phyloP scores from a whole-genome alignment of 2,113 vertebrate species.

The Ciconia boyciana region DNA sequence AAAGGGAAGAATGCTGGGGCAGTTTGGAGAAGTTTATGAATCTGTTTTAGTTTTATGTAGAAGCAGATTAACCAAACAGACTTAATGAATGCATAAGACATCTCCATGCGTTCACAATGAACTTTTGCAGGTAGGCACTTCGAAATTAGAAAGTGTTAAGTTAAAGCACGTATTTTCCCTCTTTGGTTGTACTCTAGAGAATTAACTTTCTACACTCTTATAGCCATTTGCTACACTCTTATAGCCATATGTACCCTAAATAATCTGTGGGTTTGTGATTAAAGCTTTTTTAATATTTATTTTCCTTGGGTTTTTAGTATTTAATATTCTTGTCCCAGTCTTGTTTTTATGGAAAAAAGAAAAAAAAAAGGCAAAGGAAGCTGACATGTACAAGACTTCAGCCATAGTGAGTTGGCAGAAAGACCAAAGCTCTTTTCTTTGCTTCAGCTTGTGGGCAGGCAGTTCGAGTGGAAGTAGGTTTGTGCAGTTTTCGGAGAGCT shows the following conservation, averaged over 20 bases:
- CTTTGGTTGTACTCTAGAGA: background rate
- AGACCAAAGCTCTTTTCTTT: background rate
- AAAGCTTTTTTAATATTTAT: background rate
- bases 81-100: conserved; percentile 14
- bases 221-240: background rate
- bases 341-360: background rate
- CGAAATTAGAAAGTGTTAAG: background rate
- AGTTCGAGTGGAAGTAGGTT: background rate
- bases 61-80: conserved; percentile 39
- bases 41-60: background rate
- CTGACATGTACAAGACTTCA: background rate
- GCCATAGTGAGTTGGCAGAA: background rate
- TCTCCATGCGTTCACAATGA: background rate
- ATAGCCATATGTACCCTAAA: background rate
- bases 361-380: background rate
- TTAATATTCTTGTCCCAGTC: background rate
- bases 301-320: background rate
- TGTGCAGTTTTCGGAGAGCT: background rate
- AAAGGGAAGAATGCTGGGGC: background rate
- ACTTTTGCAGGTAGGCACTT: background rate
- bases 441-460: background rate
- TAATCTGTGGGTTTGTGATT: background rate
- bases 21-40: conserved; percentile 20
- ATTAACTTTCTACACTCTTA: background rate
- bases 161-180: background rate